Evolutionary conservation across 23 tunicate genomes (phyloP).

Genomic region (Diplosoma virens): DNA sequence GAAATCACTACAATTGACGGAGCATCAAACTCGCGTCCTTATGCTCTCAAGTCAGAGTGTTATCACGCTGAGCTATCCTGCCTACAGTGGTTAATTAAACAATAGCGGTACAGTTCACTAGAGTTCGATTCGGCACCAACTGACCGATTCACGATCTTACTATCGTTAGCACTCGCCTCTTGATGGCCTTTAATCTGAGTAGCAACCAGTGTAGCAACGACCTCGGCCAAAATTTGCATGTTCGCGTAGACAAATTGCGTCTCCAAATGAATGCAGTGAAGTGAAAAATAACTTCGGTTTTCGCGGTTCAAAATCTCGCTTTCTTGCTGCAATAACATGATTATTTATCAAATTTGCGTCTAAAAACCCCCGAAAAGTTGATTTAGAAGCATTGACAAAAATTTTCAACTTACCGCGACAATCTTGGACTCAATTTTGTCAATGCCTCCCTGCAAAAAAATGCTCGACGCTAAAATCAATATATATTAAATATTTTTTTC

Average conservation of each 20-base stretch:
- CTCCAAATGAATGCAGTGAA: slow-evolving; percentile 93
- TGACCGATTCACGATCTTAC: not conserved
- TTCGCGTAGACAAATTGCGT: slow-evolving; percentile 76
- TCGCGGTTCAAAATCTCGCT: slow-evolving; percentile 75
- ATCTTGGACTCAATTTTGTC: slow-evolving; percentile 93
- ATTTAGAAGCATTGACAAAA: not conserved
- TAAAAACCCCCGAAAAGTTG: not conserved
- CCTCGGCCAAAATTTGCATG: slow-evolving; percentile 78
- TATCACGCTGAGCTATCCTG: too few relatives aligned
- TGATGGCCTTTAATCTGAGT: slow-evolving; percentile 90
- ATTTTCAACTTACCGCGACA: slow-evolving; percentile 64
- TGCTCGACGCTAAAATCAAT: too few relatives aligned
- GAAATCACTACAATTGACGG: too few relatives aligned
- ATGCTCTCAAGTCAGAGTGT: too few relatives aligned
- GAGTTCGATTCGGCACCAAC: not conserved
- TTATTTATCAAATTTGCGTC: not conserved
- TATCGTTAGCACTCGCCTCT: slow-evolving; percentile 75
- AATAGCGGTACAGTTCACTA: too few relatives aligned
- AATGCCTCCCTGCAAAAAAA: slow-evolving; percentile 60
- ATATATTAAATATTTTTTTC: too few relatives aligned
- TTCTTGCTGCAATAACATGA: slow-evolving; percentile 71
- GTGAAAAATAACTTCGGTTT: slow-evolving; percentile 76
- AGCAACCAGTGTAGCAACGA: slow-evolving; percentile 74
- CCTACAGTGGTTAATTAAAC: too few relatives aligned
- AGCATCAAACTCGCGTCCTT: too few relatives aligned